phyloP scores from a whole-genome alignment of 2,888 invertebrate species.

The Troides aeacus region DNA sequence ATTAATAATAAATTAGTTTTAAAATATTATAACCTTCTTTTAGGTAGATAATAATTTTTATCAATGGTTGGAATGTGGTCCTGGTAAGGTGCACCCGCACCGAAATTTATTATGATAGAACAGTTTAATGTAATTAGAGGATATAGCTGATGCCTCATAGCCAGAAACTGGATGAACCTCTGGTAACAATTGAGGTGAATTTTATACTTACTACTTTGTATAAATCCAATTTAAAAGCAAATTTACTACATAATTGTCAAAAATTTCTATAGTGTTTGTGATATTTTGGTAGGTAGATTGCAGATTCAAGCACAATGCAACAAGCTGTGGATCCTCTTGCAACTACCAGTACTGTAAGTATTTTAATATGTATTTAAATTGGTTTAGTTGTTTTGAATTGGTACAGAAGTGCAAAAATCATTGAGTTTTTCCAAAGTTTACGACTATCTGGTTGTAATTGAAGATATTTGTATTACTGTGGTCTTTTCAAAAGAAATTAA shows the following conservation, averaged over 20 bases:
- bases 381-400: background rate
- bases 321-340: constrained; percentile 79
- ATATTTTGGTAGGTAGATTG: constrained; percentile 78
- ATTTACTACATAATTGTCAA: constrained; percentile 19
- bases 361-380: constrained; percentile 5
- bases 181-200: constrained; percentile 80
- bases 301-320: constrained; percentile 81
- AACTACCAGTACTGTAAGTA: constrained; percentile 75
- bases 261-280: constrained; percentile 56
- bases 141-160: constrained; percentile 80
- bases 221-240: constrained; percentile 6
- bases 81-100: constrained; percentile 70
- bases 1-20: background rate
- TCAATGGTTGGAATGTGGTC: constrained; percentile 63
- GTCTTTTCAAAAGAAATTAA: too few species aligned
- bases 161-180: constrained; percentile 78
- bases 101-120: constrained; percentile 74
- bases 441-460: too few species aligned
- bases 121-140: constrained; percentile 73
- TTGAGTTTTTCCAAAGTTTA: background rate
- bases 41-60: constrained; percentile 60
- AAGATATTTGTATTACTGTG: too few species aligned
- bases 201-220: constrained; percentile 33
- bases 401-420: background rate
- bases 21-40: constrained; percentile 40